These are phyloP conservation scores for Micromys minutus DNA, from an alignment of 2,113 vertebrate genomes.

Conservation along the genomic window DNA sequence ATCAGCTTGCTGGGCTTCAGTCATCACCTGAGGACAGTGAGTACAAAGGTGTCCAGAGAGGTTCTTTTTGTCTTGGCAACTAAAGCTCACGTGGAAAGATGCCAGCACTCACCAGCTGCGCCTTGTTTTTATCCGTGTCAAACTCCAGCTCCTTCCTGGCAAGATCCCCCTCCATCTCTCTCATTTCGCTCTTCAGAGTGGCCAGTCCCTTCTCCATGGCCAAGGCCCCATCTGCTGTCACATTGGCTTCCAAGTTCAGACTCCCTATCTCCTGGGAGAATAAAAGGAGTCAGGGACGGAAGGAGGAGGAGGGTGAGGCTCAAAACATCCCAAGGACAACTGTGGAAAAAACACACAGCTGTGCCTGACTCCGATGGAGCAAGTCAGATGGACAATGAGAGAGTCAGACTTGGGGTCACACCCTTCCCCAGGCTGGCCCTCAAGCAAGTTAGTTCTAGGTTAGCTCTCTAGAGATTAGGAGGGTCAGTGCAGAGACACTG, in stretches of 20 bases:
- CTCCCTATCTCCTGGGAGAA: constrained; percentile 82
- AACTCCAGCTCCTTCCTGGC: constrained; percentile 73
- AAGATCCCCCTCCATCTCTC: constrained; percentile 74
- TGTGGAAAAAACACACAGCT: constrained; percentile 58
- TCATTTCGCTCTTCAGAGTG: constrained; percentile 72
- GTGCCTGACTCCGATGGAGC: constrained; percentile 1
- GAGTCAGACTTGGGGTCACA: not conserved
- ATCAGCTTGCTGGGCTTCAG: constrained; percentile 80
- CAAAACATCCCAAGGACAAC: constrained; percentile 35
- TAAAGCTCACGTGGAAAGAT: not conserved
- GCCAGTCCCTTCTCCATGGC: constrained; percentile 85
- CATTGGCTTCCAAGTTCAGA: constrained; percentile 85
- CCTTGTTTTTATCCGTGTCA: constrained; percentile 50
- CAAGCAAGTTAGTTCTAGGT: not conserved
- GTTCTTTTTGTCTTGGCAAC: accelerated
- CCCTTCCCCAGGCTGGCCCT: constrained; percentile 46
- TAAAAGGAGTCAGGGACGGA: constrained; percentile 69
- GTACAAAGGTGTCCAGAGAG: not conserved
- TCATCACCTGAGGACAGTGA: constrained; percentile 78
- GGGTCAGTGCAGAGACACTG: not conserved
- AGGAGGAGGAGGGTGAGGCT: constrained; percentile 49
- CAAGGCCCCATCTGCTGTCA: constrained; percentile 84
- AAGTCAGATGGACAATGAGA: not conserved
- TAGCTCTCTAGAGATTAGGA: not conserved
- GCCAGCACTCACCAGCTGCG: constrained; percentile 79